Conservation (phyloP, 2,888 invertebrate genomes). For the Caenorhabditis sp. region DNA sequence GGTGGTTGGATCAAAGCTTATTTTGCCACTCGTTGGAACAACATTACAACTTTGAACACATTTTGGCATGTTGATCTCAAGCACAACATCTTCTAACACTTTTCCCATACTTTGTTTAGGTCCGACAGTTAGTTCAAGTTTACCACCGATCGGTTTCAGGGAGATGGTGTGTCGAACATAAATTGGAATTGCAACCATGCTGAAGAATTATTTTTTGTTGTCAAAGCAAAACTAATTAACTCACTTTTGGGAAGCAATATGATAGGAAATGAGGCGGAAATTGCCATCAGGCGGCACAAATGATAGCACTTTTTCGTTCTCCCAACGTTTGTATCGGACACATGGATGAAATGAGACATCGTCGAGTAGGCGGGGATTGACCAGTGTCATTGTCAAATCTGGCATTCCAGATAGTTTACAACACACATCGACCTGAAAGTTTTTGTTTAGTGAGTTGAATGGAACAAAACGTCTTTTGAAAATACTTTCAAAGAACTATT, state of each 20-base stretch:
- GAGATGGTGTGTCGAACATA: slow-evolving; percentile 88
- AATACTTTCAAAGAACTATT: too few relatives aligned
- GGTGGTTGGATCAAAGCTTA: slow-evolving; percentile 95
- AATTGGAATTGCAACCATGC: slow-evolving; percentile 94
- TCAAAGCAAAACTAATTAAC: slow-evolving; percentile 3
- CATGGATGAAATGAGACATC: slow-evolving; percentile 99
- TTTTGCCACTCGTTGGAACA: slow-evolving; percentile 92
- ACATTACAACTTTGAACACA: slow-evolving; percentile 91
- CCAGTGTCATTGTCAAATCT: slow-evolving; percentile 92
- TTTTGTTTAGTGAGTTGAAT: too few relatives aligned
- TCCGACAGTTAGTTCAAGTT: slow-evolving; percentile 85
- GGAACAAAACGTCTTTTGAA: too few relatives aligned
- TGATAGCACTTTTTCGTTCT: slow-evolving; percentile 90
- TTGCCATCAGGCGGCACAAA: slow-evolving; percentile 99
- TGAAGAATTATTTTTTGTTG: slow-evolving; percentile 49
- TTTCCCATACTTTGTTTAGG: slow-evolving; percentile 94
- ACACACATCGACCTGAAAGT: slow-evolving; percentile 90
- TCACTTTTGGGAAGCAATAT: slow-evolving; percentile 88
- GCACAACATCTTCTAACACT: slow-evolving; percentile 82
- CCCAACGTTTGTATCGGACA: slow-evolving; percentile 97
- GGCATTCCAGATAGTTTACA: slow-evolving; percentile 99
- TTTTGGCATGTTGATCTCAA: slow-evolving; percentile 97
- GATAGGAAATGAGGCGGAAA: slow-evolving; percentile 95
- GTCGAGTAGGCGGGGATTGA: slow-evolving; percentile 95
- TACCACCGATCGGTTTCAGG: slow-evolving; percentile 78